Conservation (phyloP, 35 echinoderm and acorn worm genomes). For the Stichopus chloronotus region DNA sequence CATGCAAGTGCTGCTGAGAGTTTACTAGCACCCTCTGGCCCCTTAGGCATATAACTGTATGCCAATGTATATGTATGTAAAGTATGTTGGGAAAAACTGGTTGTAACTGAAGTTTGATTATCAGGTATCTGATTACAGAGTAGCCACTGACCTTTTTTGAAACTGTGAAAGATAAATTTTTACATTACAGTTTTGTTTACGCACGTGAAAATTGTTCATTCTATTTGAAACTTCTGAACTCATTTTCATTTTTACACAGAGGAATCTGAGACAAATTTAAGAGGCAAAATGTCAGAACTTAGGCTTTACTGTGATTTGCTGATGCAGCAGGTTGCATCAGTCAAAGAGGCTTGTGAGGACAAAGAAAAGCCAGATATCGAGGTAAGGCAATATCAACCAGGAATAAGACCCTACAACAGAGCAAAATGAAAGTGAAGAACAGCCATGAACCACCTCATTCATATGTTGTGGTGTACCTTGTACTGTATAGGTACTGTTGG, state of each 20-base stretch:
- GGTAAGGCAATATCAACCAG: constrained; percentile 43
- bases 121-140: neutral
- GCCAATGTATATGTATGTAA: too few relatives aligned
- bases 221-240: too few relatives aligned
- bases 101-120: neutral
- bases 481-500: too few relatives aligned
- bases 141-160: neutral
- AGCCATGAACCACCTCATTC: too few relatives aligned
- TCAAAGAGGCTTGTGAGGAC: constrained; percentile 61
- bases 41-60: too few relatives aligned
- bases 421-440: too few relatives aligned
- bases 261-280: constrained; percentile 66
- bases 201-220: too few relatives aligned
- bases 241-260: constrained; percentile 49
- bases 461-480: too few relatives aligned
- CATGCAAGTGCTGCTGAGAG: too few relatives aligned
- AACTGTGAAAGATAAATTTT: neutral
- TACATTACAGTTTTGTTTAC: neutral
- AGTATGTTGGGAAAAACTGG: too few relatives aligned
- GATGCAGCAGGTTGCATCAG: constrained; percentile 87
- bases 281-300: constrained; percentile 94
- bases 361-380: constrained; percentile 74
- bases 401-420: too few relatives aligned
- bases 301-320: constrained; percentile 91
- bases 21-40: too few relatives aligned